Evolutionary conservation across 2,888 invertebrate species (phyloP), one percentile per base, ranked within the genome.

Genomic region (Meandrusa payeni): DNA sequence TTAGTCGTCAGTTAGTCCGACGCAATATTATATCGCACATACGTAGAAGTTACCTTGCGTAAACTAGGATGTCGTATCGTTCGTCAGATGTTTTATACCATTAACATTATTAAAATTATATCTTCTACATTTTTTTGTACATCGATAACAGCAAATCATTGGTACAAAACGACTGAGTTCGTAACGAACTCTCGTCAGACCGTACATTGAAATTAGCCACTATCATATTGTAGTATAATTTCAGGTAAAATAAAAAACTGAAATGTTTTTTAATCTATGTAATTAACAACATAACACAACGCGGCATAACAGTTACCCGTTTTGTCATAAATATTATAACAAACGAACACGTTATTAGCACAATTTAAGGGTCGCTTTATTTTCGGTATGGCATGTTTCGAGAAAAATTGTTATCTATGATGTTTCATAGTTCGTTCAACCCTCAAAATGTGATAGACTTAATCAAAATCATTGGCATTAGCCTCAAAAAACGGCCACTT

Each of bases 241-340:
- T n/a, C n/a, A n/a, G 33, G 11, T 38, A 41, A 46, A 2, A 2
- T 5, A 7, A 0, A 33, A 38, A 36, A 27, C 9, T 13, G 20
- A 15, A 24, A 3, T 6, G 15, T 23, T 33, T 46, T 36, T 29
- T 36, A 34, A 47, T 32, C 24, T n/a, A 22, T 52, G 41, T 52
- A 49, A 41, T 52, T 46, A 24, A 49, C 50, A 52, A 54, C 43
- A 54, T 53, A 58, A 59, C 54, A 53, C 50, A 50, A 55, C 40
- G 55, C 50, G 48, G 46, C 39, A 46, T 51, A 60, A 54, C 54
- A 47, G 52, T 47, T 47, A 59, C 55, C 51, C 50, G 40, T 50
- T 61, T 63, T 77, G 76, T 74, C 73, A 80, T 83, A 83, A 82
- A 83, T 82, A 76, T 78, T 83, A 82, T 76, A 80, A 77, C 81